Percentiles rank a stretch among this genome's conserved stretches.
Conservation (phyloP, 2,113 vertebrate species). For the Phylloscopus whistleri region DNA sequence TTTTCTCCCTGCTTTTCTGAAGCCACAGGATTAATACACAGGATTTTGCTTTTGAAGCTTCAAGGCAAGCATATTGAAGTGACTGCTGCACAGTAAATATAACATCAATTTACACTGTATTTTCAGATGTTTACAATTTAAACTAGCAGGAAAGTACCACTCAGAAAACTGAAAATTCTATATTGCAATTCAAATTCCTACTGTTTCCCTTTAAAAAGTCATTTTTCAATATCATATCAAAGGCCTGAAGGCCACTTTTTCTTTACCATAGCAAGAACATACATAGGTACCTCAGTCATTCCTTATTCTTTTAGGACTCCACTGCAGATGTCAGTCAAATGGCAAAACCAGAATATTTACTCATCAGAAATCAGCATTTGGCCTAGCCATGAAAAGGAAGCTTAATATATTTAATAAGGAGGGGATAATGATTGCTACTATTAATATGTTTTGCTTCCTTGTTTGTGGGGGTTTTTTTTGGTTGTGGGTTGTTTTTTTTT, state of each 20-base stretch:
- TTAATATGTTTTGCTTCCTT: not conserved
- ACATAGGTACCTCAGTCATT: not conserved
- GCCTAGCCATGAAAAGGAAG: not conserved
- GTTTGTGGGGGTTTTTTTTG: too few species aligned
- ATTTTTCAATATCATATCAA: slow-evolving; percentile 11
- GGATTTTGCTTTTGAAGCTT: slow-evolving; percentile 32
- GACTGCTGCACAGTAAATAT: not conserved
- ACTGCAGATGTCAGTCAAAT: not conserved
- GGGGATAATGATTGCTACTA: not conserved
- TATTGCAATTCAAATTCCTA: not conserved
- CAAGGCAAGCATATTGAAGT: slow-evolving; percentile 32
- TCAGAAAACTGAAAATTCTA: slow-evolving; percentile 14
- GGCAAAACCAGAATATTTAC: not conserved
- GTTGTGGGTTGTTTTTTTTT: too few species aligned
- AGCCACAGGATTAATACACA: slow-evolving; percentile 1
- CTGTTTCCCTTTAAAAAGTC: not conserved
- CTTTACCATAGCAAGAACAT: not conserved
- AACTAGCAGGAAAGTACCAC: not conserved
- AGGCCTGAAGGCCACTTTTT: not conserved
- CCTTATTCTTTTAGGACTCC: not conserved
- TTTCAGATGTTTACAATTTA: slow-evolving; percentile 14
- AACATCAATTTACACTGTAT: not conserved
- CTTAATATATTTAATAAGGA: not conserved
- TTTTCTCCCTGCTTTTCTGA: slow-evolving; percentile 20
- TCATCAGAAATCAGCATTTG: not conserved